Conservation (phyloP, 2,113 vertebrate genomes). For the Nettapus auritus region DNA sequence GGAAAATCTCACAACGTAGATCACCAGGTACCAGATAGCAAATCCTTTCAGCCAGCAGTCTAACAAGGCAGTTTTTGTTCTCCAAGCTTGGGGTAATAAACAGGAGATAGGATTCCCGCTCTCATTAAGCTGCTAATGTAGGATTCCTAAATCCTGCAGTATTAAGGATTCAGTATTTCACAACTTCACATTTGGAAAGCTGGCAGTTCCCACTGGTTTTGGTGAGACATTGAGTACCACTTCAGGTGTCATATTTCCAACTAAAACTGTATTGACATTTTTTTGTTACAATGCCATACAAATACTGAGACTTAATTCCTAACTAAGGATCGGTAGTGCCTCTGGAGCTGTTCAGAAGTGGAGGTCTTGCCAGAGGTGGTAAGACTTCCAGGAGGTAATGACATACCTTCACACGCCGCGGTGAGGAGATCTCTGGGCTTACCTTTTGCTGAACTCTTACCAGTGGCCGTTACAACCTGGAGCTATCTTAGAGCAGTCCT, state of each 20-base stretch:
- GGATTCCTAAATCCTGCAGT: too few species aligned
- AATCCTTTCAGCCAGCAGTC: background rate
- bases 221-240: background rate
- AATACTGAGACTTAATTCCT: background rate
- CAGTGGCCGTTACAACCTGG: background rate
- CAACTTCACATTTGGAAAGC: background rate
- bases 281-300: background rate
- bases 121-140: background rate
- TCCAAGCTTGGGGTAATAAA: background rate
- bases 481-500: background rate
- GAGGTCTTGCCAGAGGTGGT: background rate
- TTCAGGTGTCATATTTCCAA: background rate
- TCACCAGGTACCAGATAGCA: too few species aligned
- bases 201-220: background rate
- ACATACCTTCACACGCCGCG: fast-evolving
- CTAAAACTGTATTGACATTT: background rate
- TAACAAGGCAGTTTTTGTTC: background rate
- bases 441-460: background rate
- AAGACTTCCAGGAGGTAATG: background rate
- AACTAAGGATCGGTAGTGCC: background rate
- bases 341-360: background rate
- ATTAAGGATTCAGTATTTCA: background rate
- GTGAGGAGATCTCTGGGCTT: background rate
- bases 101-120: background rate
- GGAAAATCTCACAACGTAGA: background rate